Base-by-base conservation (phyloP, 2,888 invertebrate species). In the Choreutis nemorana region DNA sequence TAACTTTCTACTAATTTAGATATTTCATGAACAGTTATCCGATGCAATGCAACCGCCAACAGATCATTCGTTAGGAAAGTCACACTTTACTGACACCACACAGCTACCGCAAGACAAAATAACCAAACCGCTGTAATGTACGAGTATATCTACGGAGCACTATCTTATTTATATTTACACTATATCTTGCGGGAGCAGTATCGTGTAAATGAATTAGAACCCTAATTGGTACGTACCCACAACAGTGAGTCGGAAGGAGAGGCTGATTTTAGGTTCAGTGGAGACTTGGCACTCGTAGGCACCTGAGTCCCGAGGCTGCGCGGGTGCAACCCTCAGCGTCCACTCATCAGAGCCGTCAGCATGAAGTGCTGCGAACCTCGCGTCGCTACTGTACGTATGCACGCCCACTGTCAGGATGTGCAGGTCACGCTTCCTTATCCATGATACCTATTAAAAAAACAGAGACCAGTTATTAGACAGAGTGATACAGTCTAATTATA, bases 231-330 rank as follows among this genome's bases (percentile, higher is more conserved):
- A 82, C 89, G 82, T 55, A 90, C 90, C 89, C 39, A 90, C 87
- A 48, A 90, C 89, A 49, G 83, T 89, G 36, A 90, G 82, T 43
- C 84, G 82, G 60, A 87, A 89, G 13, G 87, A 68, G 29, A 72
- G 45, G 60, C 92, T 92, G 71, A 91, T 91, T 78, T 94, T 94
- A 33, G 94, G 93, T 59, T 93, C 93, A 12, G 92, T 93, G 48
- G 91, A 91, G 41, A 94, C 91, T 81, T 94, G 94, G 61, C 93
- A 94, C 79, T 94, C 94, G 68, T 94, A 94, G 39, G 89, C 86
- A 35, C 94, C 94, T 31, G 90, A 91, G 68, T 94, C 94, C 35
- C 90, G 81, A 2, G 89, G 82, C 55, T 85, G 84, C 29, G 84
- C 71, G 0, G 70, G 86, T 45, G 87, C 55, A 2, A 64, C 71